These are phyloP conservation scores for Epinephelus lanceolatus DNA, from an alignment of 2,113 vertebrate genomes.

Conservation along the genomic window DNA sequence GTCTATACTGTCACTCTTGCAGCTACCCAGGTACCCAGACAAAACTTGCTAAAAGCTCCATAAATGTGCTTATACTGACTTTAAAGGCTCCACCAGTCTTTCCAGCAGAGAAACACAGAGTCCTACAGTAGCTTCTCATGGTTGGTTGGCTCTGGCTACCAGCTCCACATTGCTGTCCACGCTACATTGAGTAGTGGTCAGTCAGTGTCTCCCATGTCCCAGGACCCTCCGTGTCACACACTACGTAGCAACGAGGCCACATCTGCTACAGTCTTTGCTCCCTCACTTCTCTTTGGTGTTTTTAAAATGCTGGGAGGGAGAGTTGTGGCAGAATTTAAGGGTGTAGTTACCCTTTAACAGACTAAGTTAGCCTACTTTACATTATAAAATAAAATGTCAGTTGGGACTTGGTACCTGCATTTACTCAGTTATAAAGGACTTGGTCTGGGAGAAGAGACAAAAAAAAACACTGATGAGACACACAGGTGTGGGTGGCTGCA, in stretches of 20 bases:
- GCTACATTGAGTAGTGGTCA: slow-evolving; percentile 1
- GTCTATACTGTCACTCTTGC: not conserved
- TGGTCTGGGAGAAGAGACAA: slow-evolving; percentile 2
- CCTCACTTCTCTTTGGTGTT: not conserved
- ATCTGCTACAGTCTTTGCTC: not conserved
- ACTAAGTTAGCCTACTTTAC: not conserved
- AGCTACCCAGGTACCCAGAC: not conserved
- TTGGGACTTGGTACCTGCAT: not conserved
- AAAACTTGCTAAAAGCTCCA: not conserved
- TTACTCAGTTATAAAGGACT: not conserved
- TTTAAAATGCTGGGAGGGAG: not conserved
- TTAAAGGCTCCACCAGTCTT: not conserved
- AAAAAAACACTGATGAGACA: not conserved
- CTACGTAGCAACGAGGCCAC: not conserved
- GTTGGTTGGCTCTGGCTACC: not conserved
- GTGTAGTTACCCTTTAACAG: not conserved
- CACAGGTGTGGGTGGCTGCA: not conserved
- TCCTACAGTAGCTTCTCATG: slow-evolving; percentile 4
- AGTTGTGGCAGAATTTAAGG: not conserved
- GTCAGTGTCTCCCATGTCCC: not conserved
- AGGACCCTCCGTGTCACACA: not conserved
- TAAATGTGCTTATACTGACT: not conserved
- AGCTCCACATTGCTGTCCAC: not conserved
- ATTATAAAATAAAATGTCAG: slow-evolving; percentile 1
- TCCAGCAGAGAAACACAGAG: not conserved